phyloP scores from a whole-genome alignment of 2,888 invertebrate species.

The Athalia cordata region DNA sequence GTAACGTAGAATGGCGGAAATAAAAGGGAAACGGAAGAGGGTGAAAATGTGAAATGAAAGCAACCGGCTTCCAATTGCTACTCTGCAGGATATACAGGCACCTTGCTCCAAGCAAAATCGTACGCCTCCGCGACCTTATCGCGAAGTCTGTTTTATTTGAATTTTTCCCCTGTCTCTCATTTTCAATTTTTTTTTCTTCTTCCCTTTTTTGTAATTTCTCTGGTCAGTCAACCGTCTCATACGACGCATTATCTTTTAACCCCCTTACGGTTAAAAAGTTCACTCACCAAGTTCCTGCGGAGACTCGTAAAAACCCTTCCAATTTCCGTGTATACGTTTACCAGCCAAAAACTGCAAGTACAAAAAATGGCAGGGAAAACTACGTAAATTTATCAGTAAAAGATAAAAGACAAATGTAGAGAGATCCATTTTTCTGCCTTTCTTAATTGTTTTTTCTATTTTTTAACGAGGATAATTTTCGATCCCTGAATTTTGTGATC shows the following conservation, averaged over 20 bases:
- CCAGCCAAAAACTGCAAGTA: too few species aligned
- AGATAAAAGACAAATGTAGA: too few species aligned
- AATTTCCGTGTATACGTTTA: background rate
- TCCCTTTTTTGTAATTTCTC: background rate
- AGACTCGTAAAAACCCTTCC: background rate
- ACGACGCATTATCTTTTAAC: constrained; percentile 22
- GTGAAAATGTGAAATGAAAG: constrained; percentile 24
- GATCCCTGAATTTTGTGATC: too few species aligned
- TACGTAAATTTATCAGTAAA: too few species aligned
- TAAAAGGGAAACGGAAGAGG: constrained; percentile 18
- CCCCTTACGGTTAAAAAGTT: constrained; percentile 4
- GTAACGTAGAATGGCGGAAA: constrained; percentile 8
- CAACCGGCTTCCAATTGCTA: constrained; percentile 11
- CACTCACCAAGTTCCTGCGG: background rate
- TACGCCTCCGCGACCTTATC: too few species aligned
- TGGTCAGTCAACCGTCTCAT: background rate
- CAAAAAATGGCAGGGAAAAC: too few species aligned
- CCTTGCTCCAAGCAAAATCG: background rate
- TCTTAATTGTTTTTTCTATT: too few species aligned
- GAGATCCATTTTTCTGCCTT: too few species aligned
- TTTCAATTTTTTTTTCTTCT: background rate
- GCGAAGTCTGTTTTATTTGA: constrained; percentile 8
- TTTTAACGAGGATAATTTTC: too few species aligned
- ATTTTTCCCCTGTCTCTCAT: constrained; percentile 7
- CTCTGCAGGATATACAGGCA: background rate